Conservation (phyloP, 2,113 vertebrate genomes). For the Orycteropus afer region DNA sequence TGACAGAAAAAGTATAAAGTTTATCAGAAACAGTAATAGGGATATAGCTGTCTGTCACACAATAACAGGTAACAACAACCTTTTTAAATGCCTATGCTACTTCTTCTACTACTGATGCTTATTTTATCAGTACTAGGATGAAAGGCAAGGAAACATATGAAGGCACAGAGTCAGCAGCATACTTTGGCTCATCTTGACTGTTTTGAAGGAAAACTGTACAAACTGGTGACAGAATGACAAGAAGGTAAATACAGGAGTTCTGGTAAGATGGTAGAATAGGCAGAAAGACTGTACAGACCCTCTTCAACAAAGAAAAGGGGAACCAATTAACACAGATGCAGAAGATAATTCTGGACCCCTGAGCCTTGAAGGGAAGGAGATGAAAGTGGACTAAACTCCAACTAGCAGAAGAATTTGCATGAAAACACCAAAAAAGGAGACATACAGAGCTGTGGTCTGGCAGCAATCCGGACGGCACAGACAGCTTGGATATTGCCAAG, state of each 20-base stretch:
- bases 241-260: constrained; percentile 15
- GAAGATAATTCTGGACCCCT: no score
- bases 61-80: not conserved
- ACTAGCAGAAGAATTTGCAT: no score
- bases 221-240: not conserved
- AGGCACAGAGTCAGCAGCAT: not conserved
- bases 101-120: not conserved
- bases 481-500: no score
- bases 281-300: no score
- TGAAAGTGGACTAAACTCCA: no score
- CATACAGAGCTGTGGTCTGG: no score
- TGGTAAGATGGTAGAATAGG: no score
- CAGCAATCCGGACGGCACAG: no score
- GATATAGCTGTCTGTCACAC: not conserved
- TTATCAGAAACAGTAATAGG: constrained; percentile 31
- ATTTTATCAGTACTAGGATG: not conserved
- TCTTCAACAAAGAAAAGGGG: no score
- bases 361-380: no score
- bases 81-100: not conserved
- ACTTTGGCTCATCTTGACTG: constrained; percentile 7
- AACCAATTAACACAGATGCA: no score
- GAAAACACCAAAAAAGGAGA: no score
- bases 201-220: constrained; percentile 14
- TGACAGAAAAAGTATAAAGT: not conserved
- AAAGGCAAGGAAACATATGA: constrained; percentile 28